Conservation (phyloP, 2,797 vertebrate species). For the Xenops minutus region DNA sequence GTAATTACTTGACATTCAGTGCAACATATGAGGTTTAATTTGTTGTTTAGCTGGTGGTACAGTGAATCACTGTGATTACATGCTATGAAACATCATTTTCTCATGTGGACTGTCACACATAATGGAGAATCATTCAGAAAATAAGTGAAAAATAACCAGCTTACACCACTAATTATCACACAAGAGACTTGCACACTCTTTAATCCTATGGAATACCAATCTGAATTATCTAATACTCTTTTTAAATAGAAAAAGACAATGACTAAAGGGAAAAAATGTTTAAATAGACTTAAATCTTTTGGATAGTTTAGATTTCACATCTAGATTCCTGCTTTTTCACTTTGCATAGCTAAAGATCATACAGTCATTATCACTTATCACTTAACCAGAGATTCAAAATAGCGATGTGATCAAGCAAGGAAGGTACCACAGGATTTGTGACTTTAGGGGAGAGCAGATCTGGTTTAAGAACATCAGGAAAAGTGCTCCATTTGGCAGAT, state of each 20-base stretch:
- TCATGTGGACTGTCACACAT: background rate
- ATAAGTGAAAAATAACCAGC: background rate
- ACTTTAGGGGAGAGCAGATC: background rate
- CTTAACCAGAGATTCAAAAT: background rate
- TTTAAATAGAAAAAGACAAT: background rate
- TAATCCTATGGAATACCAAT: background rate
- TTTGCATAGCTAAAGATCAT: fast-evolving
- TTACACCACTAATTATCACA: background rate
- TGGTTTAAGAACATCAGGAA: background rate
- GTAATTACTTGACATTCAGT: background rate
- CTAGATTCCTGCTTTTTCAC: background rate
- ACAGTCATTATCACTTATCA: background rate
- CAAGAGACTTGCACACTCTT: background rate
- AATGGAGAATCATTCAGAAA: background rate
- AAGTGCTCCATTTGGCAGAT: background rate
- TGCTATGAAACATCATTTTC: background rate
- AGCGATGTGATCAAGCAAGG: background rate
- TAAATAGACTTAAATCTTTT: background rate
- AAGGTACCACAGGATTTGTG: background rate
- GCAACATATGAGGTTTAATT: background rate
- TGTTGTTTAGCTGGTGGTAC: background rate
- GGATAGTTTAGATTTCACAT: background rate
- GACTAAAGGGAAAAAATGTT: background rate
- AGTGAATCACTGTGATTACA: background rate
- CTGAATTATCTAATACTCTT: background rate